A percentile compares a stretch with the other conserved stretches of the same genome.
phyloP scores from a whole-genome alignment of 2,888 invertebrate genomes.

The Gibbula magus region DNA sequence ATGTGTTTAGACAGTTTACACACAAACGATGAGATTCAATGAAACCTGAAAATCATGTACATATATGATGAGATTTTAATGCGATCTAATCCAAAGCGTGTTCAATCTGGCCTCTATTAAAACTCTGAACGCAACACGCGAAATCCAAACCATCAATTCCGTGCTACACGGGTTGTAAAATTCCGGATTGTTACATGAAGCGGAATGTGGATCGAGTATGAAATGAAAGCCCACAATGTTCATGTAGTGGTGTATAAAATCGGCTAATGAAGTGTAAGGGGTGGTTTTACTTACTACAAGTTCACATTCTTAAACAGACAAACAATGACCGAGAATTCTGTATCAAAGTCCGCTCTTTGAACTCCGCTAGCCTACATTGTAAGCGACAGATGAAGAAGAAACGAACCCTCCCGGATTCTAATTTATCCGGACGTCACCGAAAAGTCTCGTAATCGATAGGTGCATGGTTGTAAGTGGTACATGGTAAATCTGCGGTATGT shows the following conservation, averaged over 20 bases:
- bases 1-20: not conserved
- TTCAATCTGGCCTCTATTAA: not conserved
- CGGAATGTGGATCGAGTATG: not conserved
- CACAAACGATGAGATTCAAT: not conserved
- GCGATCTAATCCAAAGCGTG: not conserved
- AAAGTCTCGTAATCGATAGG: not conserved
- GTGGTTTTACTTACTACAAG: not conserved
- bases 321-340: not conserved
- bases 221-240: not conserved
- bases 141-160: not conserved
- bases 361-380: not conserved
- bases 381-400: not conserved
- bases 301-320: not conserved
- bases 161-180: constrained; percentile 2
- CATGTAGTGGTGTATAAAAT: not conserved
- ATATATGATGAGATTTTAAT: constrained; percentile 8
- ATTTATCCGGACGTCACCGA: not conserved
- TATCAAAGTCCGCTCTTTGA: not conserved
- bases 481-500: not conserved
- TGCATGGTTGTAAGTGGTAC: not conserved
- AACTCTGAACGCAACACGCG: not conserved
- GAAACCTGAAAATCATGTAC: not conserved
- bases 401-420: not conserved
- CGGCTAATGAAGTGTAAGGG: not conserved
- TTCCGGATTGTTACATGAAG: not conserved